Conservation (phyloP, 2,888 invertebrate genomes). For the Pharmacophagus antenor region DNA sequence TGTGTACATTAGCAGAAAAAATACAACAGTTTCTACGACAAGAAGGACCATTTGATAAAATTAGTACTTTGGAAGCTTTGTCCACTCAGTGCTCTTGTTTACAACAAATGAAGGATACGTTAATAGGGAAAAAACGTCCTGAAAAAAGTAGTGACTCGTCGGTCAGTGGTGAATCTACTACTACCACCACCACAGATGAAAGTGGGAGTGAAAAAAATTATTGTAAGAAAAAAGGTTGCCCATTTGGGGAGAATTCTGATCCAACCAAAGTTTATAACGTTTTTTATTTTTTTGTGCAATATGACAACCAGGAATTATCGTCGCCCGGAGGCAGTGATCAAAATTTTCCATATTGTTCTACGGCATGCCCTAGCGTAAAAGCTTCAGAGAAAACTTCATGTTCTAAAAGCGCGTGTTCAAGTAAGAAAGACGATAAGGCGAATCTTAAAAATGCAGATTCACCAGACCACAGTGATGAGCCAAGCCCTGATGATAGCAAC, state of each 20-base stretch:
- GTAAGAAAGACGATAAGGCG: background rate
- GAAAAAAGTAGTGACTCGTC: constrained; percentile 41
- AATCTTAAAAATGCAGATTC: constrained; percentile 40
- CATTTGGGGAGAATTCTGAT: constrained; percentile 41
- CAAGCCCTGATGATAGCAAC: constrained; percentile 69
- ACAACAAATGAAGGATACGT: constrained; percentile 57
- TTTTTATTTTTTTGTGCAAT: constrained; percentile 68
- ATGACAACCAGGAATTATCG: constrained; percentile 46
- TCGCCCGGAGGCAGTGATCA: constrained; percentile 38
- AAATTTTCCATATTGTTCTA: constrained; percentile 52
- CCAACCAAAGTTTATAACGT: constrained; percentile 54
- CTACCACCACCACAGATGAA: constrained; percentile 26
- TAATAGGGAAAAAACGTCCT: constrained; percentile 45
- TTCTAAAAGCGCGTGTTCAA: constrained; percentile 52
- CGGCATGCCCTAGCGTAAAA: constrained; percentile 54
- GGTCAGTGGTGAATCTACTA: constrained; percentile 44
- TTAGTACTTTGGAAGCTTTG: constrained; percentile 50
- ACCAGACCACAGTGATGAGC: constrained; percentile 33
- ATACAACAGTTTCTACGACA: constrained; percentile 64
- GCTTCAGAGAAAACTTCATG: constrained; percentile 48
- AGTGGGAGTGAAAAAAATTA: constrained; percentile 44
- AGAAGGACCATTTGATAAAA: constrained; percentile 56
- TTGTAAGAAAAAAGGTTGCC: constrained; percentile 57
- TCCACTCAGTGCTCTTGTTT: constrained; percentile 71
- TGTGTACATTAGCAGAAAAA: constrained; percentile 63